Evolutionary conservation across 1,140 invertebrate species (phyloP).

Genomic region (Choristoneura fumiferana): DNA sequence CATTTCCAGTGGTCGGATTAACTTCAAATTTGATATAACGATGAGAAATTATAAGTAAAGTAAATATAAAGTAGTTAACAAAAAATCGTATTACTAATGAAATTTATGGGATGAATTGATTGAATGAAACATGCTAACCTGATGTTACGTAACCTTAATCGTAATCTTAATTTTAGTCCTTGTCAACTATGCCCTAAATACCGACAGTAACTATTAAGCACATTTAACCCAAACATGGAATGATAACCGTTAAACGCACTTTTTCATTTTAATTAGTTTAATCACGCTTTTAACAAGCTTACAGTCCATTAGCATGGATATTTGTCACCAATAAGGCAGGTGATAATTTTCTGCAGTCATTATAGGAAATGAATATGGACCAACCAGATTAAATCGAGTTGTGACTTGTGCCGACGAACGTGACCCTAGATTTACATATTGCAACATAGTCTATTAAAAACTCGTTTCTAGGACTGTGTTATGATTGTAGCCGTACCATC

Average conservation of each 20-base stretch:
- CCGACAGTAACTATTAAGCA: neutral
- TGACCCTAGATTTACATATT: conserved; percentile 13
- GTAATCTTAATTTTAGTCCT: no score
- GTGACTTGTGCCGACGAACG: neutral
- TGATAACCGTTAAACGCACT: conserved; percentile 3
- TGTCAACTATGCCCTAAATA: neutral
- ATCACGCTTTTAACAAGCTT: conserved; percentile 8
- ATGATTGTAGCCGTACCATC: no score
- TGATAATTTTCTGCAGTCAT: conserved; percentile 12
- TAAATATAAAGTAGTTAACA: no score
- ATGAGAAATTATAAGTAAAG: no score
- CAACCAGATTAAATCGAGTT: conserved; percentile 3
- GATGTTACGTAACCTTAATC: no score
- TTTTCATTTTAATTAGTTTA: conserved; percentile 17
- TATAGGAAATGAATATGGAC: conserved; percentile 14
- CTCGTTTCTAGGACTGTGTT: no score
- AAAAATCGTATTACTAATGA: no score
- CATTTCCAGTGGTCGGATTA: no score
- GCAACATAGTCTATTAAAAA: conserved; percentile 10
- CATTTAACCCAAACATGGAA: neutral
- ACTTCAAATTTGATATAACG: no score
- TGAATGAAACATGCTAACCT: no score
- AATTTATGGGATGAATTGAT: no score
- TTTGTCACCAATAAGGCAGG: conserved; percentile 11
- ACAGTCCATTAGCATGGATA: conserved; percentile 10